These are phyloP conservation scores for Phaonia tiefii DNA, from an alignment of 2,888 invertebrate genomes.

Conservation along the genomic window DNA sequence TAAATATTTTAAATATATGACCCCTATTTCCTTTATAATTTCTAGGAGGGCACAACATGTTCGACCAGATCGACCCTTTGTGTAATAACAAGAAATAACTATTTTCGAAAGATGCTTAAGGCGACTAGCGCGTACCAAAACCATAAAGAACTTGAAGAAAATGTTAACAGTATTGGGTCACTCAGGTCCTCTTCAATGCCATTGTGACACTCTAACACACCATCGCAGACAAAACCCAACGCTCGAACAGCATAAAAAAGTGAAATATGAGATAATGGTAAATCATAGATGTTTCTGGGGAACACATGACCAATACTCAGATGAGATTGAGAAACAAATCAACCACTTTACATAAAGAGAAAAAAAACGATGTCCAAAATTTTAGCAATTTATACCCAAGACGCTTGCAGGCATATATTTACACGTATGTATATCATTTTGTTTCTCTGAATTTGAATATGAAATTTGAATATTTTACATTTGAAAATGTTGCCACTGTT, in stretches of 20 bases:
- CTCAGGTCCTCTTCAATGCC: constrained; percentile 1
- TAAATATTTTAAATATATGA: too few species aligned
- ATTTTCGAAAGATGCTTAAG: constrained; percentile 40
- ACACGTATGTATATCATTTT: constrained; percentile 21
- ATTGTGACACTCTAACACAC: too few species aligned
- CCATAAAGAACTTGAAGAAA: constrained; percentile 38
- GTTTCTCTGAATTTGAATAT: constrained; percentile 44
- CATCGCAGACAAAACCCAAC: too few species aligned
- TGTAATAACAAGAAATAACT: constrained; percentile 28
- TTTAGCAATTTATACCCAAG: constrained; percentile 54
- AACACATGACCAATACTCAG: not conserved
- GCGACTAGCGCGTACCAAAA: constrained; percentile 42
- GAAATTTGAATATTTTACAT: constrained; percentile 11
- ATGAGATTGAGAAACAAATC: too few species aligned
- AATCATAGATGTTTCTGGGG: constrained; percentile 5
- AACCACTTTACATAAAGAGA: too few species aligned
- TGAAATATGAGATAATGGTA: not conserved
- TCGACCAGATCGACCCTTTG: not conserved
- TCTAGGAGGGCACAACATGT: not conserved
- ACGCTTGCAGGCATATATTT: constrained; percentile 57
- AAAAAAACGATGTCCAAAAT: constrained; percentile 14
- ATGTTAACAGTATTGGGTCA: constrained; percentile 38
- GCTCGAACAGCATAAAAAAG: too few species aligned
- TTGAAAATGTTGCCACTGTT: not conserved
- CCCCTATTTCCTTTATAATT: too few species aligned